Conservation (phyloP, 2,113 vertebrate genomes). For the Embiotoca jacksoni region DNA sequence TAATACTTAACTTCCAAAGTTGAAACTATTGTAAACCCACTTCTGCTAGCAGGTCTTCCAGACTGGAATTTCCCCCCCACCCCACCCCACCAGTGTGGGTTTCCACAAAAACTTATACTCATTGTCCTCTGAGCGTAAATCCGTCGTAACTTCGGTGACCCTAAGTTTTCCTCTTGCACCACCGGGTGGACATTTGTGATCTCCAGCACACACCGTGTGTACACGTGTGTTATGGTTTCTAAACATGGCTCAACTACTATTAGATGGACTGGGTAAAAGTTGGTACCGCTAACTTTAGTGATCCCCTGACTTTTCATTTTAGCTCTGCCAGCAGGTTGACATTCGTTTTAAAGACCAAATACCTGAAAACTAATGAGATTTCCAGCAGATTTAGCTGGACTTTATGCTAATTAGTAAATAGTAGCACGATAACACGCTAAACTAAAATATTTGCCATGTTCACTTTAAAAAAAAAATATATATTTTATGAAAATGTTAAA, state of each 20-base stretch:
- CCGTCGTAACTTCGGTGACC: too few relatives aligned
- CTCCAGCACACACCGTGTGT: too few relatives aligned
- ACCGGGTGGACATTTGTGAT: too few relatives aligned
- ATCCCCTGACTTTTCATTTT: background rate
- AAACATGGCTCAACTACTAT: too few relatives aligned
- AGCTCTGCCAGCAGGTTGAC: background rate
- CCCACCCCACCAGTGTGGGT: background rate
- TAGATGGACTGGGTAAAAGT: too few relatives aligned
- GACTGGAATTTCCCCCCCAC: background rate
- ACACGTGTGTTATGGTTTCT: too few relatives aligned
- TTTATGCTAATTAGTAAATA: background rate
- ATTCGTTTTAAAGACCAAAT: too few relatives aligned
- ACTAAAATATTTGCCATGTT: background rate
- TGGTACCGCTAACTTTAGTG: too few relatives aligned
- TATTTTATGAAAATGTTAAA: too few relatives aligned
- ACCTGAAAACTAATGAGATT: background rate
- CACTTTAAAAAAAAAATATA: too few relatives aligned
- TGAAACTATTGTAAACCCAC: slow-evolving; percentile 2
- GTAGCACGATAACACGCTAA: background rate
- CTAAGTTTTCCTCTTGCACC: too few relatives aligned
- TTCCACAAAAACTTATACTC: background rate
- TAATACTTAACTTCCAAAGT: slow-evolving; percentile 16
- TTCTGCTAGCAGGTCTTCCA: background rate
- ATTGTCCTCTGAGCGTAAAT: background rate
- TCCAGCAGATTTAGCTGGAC: too few relatives aligned